Percentiles rank a stretch among this genome's conserved stretches.
These are phyloP conservation scores for Augochlora pura DNA, from an alignment of 1,140 invertebrate genomes.

Conservation along the genomic window DNA sequence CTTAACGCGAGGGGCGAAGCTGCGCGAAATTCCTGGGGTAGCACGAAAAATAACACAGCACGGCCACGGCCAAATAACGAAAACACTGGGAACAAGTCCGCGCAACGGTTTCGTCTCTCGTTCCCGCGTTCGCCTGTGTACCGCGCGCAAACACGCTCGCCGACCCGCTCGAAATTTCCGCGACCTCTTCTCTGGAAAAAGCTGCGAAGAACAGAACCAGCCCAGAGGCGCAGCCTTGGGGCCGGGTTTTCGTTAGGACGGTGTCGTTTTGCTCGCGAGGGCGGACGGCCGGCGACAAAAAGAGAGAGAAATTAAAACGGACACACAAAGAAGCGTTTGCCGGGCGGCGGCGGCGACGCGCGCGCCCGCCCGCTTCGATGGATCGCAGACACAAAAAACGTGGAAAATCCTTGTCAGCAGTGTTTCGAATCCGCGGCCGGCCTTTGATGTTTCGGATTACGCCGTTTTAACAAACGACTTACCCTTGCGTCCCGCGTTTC, in stretches of 20 bases:
- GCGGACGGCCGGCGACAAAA: not conserved
- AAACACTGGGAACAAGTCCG: too few species aligned
- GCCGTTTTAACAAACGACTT: constrained; percentile 54
- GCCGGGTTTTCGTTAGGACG: not conserved
- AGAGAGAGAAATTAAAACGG: constrained; percentile 29
- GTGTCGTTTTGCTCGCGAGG: not conserved
- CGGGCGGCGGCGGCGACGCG: too few species aligned
- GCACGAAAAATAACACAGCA: too few species aligned
- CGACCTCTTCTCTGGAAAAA: not conserved
- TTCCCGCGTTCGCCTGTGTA: too few species aligned
- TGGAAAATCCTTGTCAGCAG: constrained; percentile 12
- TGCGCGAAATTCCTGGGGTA: too few species aligned
- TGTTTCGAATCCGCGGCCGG: not conserved
- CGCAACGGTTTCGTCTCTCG: too few species aligned
- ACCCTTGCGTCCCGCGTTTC: constrained; percentile 21
- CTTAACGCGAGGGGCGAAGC: too few species aligned
- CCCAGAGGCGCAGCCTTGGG: too few species aligned
- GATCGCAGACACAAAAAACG: not conserved
- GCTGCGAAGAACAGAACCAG: not conserved
- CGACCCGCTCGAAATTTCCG: not conserved
- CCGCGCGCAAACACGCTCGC: too few species aligned
- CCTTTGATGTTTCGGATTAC: constrained; percentile 59
- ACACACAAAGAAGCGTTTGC: constrained; percentile 10
- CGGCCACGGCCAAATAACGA: too few species aligned
- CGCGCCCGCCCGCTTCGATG: too few species aligned